Evolutionary conservation across 2,113 vertebrate genomes (phyloP).

Genomic region (Corynorhinus townsendii): DNA sequence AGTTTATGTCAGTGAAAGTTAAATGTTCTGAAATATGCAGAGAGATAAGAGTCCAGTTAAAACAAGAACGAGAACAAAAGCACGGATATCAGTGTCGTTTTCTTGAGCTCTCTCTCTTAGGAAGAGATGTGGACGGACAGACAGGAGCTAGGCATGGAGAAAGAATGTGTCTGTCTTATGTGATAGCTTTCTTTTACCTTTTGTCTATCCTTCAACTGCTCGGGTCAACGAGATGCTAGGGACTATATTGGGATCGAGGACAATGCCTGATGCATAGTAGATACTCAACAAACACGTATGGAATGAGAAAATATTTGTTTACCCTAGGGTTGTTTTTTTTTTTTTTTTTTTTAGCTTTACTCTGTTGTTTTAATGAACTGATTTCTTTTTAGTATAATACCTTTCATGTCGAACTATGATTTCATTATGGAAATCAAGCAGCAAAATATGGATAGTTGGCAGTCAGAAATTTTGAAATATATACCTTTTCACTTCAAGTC

Average conservation of each 20-base stretch:
- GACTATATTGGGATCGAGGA: neutral
- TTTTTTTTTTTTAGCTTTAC: neutral
- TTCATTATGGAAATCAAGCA: conserved; percentile 39
- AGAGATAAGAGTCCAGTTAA: neutral
- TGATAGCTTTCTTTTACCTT: neutral
- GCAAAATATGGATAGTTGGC: neutral
- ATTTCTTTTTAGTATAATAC: conserved; percentile 15
- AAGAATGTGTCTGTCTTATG: neutral
- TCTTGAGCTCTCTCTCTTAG: neutral
- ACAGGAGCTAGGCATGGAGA: neutral
- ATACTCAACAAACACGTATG: neutral
- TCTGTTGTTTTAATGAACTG: neutral
- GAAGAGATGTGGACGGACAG: neutral
- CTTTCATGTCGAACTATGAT: neutral
- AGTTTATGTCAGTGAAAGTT: neutral
- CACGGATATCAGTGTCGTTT: neutral
- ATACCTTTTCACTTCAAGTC: neutral
- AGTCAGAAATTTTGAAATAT: conserved; percentile 12
- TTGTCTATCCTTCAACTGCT: neutral
- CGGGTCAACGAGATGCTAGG: neutral
- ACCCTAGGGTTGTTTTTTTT: neutral
- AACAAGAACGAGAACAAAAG: neutral
- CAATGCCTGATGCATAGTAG: too few relatives aligned
- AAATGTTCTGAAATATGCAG: neutral
- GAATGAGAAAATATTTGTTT: neutral